Base-by-base conservation (phyloP, 2,797 vertebrate genomes). In the Malacoraja senta region DNA sequence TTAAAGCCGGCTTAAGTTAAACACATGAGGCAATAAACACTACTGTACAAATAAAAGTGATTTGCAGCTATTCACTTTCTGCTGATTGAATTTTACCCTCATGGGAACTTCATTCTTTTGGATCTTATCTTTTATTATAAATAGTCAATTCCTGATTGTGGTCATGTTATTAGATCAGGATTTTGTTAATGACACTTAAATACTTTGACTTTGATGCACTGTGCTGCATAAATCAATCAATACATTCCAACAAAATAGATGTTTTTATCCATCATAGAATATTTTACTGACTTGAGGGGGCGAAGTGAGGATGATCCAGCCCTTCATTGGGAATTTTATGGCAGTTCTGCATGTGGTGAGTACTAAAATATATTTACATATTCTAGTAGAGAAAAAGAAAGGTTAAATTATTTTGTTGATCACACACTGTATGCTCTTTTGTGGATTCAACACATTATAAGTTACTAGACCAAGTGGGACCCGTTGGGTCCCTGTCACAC, bases 251-350 rank as follows among this genome's bases (percentile, higher is more conserved):
- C 35, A 35, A 78, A 63, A 93, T n/a, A 79, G 10, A 53, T 15
- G 81, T 63, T 58, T 61, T 80, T 93, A 88, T 93, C 93, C 17
- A 53, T 92, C 76, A 24, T 92, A 99, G 99, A 99, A 95, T 99
- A 99, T 95, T 98, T 99, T 94, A 97, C 95, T 0, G 99, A 99
- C 95, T 97, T 99, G 94, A 98, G 98, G 95, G 98, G 97, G 29
- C 97, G 98, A 78, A 94, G 94, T 26, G 98, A 98, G 0, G 97
- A 97, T 12, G 98, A 99, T 94, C 96, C 97, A 74, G 95, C 94
- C 74, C 96, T 97, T 44, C 97, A 97, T 32, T 99, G 99, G 99
- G 98, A 99, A 93, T 99, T 99, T 95, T 98, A 98, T 96, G 98
- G 98, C 96, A 99, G 98, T 96, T 97, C 97, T 0, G 96, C 98